Base-by-base conservation (phyloP, 2,888 invertebrate genomes). In the Cosmopolites sordidus region DNA sequence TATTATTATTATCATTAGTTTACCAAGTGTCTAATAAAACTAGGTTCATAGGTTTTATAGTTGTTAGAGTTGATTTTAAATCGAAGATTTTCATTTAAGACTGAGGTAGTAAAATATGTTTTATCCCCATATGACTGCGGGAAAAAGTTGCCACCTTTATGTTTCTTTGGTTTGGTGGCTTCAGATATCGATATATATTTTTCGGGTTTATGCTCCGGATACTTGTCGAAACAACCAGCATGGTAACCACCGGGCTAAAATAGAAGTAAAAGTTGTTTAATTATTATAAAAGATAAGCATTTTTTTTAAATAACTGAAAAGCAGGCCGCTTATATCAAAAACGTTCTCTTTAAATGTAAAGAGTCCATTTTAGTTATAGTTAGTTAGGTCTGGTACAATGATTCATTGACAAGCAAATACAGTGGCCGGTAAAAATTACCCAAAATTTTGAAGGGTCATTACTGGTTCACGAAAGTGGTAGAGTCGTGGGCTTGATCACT, bases 181-280 rank as follows among this genome's bases (percentile, higher is more conserved):
- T 64, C 59, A 22, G 53, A 56, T 4, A 51, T 37, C 0, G 63
- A 56, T 16, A 56, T 49, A 47, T 64, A 63, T 51, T 63, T 63
- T 17, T 67, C 63, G 6, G 61, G 46, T 43, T 55, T 60, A 56
- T 67, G 48, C 52, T 62, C 60, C 2, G 69, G 69, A 44, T 61
- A 67, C 52, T 60, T 66, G 6, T 64, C 58, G 39, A 69, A 69
- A 37, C 65, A 64, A 14, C 68, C 69, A 18, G 63, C 66, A 41
- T 69, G 65, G 41, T 64, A 65, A 16, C 68, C 68, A 2, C 66
- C 69, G 30, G 59, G 62, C 64, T 66, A 58, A 51, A 62, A 56
- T 22, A 37, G 37, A 40, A 40, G 6, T 40, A 40, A 14, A 16
- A 3, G 11, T 33, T 33, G 9, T 27, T 27, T 27, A 27, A 27